Percentiles rank a stretch among this genome's conserved stretches.
Conservation (phyloP, 2,113 vertebrate species). For the Rattus rattus region DNA sequence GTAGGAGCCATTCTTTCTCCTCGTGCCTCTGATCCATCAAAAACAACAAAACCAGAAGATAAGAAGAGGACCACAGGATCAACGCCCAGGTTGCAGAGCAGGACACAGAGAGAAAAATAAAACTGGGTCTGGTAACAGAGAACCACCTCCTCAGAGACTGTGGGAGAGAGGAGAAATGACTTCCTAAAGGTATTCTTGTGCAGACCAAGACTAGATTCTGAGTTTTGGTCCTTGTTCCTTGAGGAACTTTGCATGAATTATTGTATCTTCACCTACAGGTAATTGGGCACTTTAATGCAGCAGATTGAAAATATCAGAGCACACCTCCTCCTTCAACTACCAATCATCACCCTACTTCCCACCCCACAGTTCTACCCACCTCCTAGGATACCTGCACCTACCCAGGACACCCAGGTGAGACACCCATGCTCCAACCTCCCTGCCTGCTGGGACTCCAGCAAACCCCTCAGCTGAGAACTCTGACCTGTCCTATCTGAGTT, state of each 20-base stretch:
- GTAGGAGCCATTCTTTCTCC: neutral
- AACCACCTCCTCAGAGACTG: neutral
- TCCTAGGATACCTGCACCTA: too few relatives aligned
- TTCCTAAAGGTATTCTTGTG: neutral
- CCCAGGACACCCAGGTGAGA: too few relatives aligned
- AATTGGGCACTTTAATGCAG: neutral
- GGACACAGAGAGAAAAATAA: neutral
- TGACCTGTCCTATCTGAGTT: too few relatives aligned
- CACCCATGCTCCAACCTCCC: too few relatives aligned
- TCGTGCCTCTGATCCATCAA: neutral
- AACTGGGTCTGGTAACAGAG: neutral
- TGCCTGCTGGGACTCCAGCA: too few relatives aligned
- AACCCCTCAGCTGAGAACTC: too few relatives aligned
- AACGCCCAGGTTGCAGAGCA: neutral
- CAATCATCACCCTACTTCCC: too few relatives aligned
- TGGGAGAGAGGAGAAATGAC: neutral
- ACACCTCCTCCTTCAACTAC: too few relatives aligned
- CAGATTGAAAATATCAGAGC: neutral
- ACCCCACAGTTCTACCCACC: too few relatives aligned
- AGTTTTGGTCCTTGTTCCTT: neutral
- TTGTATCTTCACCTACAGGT: neutral
- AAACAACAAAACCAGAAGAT: neutral
- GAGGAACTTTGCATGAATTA: neutral
- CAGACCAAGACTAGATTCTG: neutral
- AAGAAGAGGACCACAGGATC: neutral